A percentile compares a stretch with the other conserved stretches of the same genome.
phyloP scores from a whole-genome alignment of 2,888 invertebrate genomes.

The Automeris io region DNA sequence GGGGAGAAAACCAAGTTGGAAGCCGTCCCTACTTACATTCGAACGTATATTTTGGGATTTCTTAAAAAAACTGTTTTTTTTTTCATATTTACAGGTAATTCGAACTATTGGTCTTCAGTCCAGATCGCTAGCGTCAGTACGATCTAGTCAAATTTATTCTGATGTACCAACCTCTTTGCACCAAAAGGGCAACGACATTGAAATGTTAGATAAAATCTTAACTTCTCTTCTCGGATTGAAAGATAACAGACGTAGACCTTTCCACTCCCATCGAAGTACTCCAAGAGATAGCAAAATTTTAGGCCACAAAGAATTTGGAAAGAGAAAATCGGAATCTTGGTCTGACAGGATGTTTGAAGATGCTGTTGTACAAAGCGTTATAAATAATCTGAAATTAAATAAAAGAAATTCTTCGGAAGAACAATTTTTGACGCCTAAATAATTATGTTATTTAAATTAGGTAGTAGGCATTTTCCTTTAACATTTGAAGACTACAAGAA shows the following conservation, averaged over 20 bases:
- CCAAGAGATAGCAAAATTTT: slow-evolving; percentile 52
- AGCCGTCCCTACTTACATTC: too few relatives aligned
- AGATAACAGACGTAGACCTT: slow-evolving; percentile 43
- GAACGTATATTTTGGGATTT: too few relatives aligned
- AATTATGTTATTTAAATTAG: slow-evolving; percentile 9
- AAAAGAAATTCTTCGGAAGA: slow-evolving; percentile 53
- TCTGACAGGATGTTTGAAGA: slow-evolving; percentile 63
- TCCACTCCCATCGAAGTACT: slow-evolving; percentile 51
- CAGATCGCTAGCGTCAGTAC: slow-evolving; percentile 40
- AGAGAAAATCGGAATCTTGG: slow-evolving; percentile 57
- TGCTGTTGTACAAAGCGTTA: slow-evolving; percentile 56
- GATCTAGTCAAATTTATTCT: slow-evolving; percentile 47
- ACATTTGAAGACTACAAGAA: too few relatives aligned
- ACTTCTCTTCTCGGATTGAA: slow-evolving; percentile 76
- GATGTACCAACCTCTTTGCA: slow-evolving; percentile 41
- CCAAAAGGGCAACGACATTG: slow-evolving; percentile 80
- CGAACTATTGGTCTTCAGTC: slow-evolving; percentile 53
- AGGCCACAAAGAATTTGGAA: slow-evolving; percentile 34
- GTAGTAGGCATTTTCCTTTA: not conserved
- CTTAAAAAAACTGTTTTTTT: too few relatives aligned
- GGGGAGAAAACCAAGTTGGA: too few relatives aligned
- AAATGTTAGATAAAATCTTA: slow-evolving; percentile 79
- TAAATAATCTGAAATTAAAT: slow-evolving; percentile 50
- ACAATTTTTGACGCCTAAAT: slow-evolving; percentile 59
- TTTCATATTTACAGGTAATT: slow-evolving; percentile 37